Evolutionary conservation across 2,797 vertebrate genomes (phyloP).

Genomic region (Orientallactaga sibirica): DNA sequence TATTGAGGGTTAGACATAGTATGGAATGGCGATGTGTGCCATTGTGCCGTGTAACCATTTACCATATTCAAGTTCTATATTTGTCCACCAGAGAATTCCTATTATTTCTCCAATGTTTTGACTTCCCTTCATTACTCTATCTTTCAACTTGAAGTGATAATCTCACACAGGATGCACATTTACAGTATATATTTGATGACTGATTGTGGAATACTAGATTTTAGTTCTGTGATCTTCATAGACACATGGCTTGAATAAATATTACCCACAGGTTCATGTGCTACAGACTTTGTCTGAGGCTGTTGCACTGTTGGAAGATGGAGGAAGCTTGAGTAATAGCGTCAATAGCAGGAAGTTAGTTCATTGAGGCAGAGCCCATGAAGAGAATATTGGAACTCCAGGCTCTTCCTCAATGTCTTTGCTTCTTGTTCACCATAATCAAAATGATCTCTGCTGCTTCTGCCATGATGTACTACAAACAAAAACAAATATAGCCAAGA

Average conservation of each 20-base stretch:
- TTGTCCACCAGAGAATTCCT: background rate
- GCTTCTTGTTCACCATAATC: background rate
- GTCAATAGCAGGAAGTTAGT: too few relatives aligned
- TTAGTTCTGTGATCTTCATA: background rate
- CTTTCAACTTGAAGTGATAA: background rate
- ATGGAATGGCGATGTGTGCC: background rate
- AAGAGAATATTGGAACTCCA: background rate
- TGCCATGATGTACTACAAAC: accelerated
- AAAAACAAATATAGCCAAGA: background rate
- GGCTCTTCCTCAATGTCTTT: background rate
- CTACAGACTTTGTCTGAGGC: background rate
- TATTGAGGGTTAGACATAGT: background rate
- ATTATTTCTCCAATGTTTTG: background rate
- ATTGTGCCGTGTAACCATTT: background rate
- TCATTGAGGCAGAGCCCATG: background rate
- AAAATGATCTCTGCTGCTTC: background rate
- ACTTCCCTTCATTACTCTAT: background rate
- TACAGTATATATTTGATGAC: background rate
- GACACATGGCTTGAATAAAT: background rate
- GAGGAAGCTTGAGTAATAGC: background rate
- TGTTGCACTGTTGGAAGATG: background rate
- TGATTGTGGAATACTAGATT: background rate
- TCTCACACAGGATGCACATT: background rate
- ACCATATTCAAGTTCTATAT: accelerated
- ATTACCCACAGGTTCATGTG: too few relatives aligned